Conservation (phyloP, 1,140 invertebrate species). For the Drosophila sulfurigaster region DNA sequence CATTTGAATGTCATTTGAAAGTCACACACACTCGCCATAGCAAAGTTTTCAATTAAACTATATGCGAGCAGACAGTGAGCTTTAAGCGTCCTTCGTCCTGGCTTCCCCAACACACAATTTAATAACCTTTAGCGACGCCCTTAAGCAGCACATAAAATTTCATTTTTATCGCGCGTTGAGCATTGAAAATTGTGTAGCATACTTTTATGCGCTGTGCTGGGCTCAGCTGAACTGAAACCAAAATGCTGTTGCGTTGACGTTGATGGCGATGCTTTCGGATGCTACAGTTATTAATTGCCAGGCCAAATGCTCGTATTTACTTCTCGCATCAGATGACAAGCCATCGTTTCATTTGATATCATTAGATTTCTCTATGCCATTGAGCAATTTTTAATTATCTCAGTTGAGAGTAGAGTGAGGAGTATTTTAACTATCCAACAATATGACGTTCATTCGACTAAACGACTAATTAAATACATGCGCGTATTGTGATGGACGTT, state of each 20-base stretch:
- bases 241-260: background rate
- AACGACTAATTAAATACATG: conserved; percentile 70
- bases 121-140: conserved; percentile 50
- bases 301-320: conserved; percentile 15
- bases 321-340: conserved; percentile 25
- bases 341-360: conserved; percentile 42
- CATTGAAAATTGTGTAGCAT: conserved; percentile 46
- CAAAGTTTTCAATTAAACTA: conserved; percentile 74
- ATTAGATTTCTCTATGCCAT: conserved; percentile 40
- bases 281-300: conserved; percentile 46
- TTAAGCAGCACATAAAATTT: conserved; percentile 65
- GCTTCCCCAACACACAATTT: conserved; percentile 23
- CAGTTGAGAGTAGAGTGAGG: conserved; percentile 18
- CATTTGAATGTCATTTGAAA: conserved; percentile 79
- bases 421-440: conserved; percentile 62
- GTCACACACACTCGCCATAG: conserved; percentile 53
- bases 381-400: conserved; percentile 58
- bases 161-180: conserved; percentile 57
- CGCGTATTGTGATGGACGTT: conserved; percentile 66
- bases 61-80: conserved; percentile 31
- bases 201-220: conserved; percentile 30
- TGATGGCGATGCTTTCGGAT: background rate
- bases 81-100: conserved; percentile 23
- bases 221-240: background rate
- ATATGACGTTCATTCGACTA: conserved; percentile 52